A percentile compares a stretch with the other conserved stretches of the same genome.
These are phyloP conservation scores for Parambassis ranga DNA, from an alignment of 2,797 vertebrate species.

Conservation along the genomic window DNA sequence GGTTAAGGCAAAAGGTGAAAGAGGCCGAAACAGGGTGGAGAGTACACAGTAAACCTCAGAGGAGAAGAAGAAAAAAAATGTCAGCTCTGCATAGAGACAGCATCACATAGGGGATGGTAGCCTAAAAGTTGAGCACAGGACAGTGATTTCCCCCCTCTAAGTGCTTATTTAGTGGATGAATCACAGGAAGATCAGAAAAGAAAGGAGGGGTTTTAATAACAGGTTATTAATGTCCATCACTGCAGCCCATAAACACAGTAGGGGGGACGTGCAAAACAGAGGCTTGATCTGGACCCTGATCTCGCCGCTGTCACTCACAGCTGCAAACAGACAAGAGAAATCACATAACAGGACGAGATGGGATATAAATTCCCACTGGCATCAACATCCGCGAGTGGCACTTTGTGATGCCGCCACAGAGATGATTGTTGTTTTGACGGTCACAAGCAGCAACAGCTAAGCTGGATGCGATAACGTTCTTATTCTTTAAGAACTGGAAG, in stretches of 20 bases:
- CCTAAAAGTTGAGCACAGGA: constrained; percentile 3
- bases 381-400: background rate
- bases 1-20: constrained; percentile 56
- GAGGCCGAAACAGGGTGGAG: constrained; percentile 1
- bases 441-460: background rate
- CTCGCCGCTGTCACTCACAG: constrained; percentile 35
- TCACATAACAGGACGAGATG: background rate
- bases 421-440: background rate
- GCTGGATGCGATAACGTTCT: background rate
- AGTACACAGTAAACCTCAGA: constrained; percentile 12
- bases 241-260: constrained; percentile 4
- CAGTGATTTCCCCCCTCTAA: constrained; percentile 6
- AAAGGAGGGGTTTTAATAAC: constrained; percentile 33
- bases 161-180: constrained; percentile 47
- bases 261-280: constrained; percentile 30
- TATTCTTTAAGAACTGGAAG: background rate
- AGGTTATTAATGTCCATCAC: constrained; percentile 46
- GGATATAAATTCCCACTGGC: background rate
- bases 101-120: background rate
- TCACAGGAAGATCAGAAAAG: constrained; percentile 12
- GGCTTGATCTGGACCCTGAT: constrained; percentile 45
- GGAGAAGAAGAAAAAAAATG: background rate
- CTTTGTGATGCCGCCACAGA: background rate
- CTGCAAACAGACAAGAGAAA: background rate
- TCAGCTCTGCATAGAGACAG: background rate